phyloP scores from a whole-genome alignment of 92 coral and sea anemone species.

The Metridium senile region DNA sequence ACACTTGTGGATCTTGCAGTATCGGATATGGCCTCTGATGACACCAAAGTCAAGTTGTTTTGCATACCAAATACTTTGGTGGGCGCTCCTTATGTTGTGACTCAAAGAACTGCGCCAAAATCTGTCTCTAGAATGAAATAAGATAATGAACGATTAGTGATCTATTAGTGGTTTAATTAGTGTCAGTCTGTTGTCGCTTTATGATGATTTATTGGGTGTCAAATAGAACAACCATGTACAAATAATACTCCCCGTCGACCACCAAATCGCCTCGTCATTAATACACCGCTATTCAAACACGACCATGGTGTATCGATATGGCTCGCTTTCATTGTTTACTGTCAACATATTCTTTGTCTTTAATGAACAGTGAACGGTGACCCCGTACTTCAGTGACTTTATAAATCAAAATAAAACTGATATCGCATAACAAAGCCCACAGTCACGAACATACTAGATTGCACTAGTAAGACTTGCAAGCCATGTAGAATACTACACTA shows the following conservation, averaged over 20 bases:
- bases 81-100: conserved; percentile 13
- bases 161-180: conserved; percentile 64
- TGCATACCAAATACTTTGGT: conserved; percentile 36
- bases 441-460: conserved; percentile 12
- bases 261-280: not conserved
- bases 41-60: conserved; percentile 32
- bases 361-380: conserved; percentile 8
- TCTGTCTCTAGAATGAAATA: conserved; percentile 49
- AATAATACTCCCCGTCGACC: not conserved
- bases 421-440: conserved; percentile 14
- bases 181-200: conserved; percentile 41
- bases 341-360: conserved; percentile 6
- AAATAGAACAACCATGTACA: conserved; percentile 7
- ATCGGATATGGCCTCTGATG: conserved; percentile 37
- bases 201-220: conserved; percentile 52
- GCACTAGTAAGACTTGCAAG: no score
- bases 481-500: no score
- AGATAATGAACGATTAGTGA: conserved; percentile 76
- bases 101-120: conserved; percentile 16
- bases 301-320: not conserved
- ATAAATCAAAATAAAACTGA: conserved; percentile 1
- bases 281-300: conserved; percentile 9
- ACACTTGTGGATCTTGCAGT: conserved; percentile 3
- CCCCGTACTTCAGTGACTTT: conserved; percentile 5
- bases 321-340: conserved; percentile 6